phyloP scores from a whole-genome alignment of 2,888 invertebrate genomes.

The Dendrolimus houi region DNA sequence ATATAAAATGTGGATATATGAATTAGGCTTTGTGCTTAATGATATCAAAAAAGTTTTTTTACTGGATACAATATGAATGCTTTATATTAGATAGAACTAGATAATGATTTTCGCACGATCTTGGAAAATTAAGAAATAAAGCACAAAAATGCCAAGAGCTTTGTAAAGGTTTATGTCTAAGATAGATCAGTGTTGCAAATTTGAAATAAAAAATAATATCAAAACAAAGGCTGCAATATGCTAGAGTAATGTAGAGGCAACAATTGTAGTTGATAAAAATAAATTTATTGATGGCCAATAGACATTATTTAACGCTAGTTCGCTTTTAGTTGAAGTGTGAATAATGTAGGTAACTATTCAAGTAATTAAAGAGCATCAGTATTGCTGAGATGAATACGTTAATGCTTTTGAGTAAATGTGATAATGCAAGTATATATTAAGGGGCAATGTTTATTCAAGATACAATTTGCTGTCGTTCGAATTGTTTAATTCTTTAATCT shows the following conservation, averaged over 20 bases:
- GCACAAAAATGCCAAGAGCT: slow-evolving; percentile 8
- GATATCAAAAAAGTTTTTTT: slow-evolving; percentile 1
- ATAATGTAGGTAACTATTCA: too few species aligned
- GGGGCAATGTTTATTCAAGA: too few species aligned
- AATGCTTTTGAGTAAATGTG: slow-evolving; percentile 21
- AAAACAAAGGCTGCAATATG: slow-evolving; percentile 51
- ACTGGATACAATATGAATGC: not conserved
- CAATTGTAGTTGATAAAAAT: not conserved
- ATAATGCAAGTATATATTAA: slow-evolving; percentile 13
- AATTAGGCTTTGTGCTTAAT: slow-evolving; percentile 6
- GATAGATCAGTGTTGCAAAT: slow-evolving; percentile 29
- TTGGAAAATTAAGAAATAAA: not conserved
- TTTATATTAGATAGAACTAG: not conserved
- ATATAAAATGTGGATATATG: slow-evolving; percentile 6
- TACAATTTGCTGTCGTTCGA: too few species aligned
- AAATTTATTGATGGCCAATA: too few species aligned
- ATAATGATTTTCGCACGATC: not conserved
- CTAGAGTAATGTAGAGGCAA: slow-evolving; percentile 27
- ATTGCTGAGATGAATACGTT: not conserved
- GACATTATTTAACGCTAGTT: too few species aligned
- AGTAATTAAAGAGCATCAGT: too few species aligned
- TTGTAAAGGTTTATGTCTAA: slow-evolving; percentile 15
- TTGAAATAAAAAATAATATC: slow-evolving; percentile 29
- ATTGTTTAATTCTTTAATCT: too few species aligned
- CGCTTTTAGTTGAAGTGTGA: too few species aligned